phyloP scores from a whole-genome alignment of 2,113 vertebrate species.

The Probosciger aterrimus region DNA sequence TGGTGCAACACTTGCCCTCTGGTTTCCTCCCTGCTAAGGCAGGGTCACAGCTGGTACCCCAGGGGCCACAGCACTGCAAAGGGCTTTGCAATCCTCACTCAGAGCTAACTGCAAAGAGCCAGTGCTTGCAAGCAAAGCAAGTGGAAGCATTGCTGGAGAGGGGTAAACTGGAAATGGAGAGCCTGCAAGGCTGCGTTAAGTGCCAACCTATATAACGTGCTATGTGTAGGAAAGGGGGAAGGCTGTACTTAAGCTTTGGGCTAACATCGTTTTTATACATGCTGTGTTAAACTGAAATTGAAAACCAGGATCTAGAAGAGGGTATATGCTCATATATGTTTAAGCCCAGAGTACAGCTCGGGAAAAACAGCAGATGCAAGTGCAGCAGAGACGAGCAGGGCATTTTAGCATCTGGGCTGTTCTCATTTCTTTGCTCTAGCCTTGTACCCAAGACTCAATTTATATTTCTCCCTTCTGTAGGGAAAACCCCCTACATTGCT shows the following conservation, averaged over 20 bases:
- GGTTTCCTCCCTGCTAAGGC: conserved; percentile 36
- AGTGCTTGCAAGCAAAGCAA: not conserved
- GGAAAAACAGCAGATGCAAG: not conserved
- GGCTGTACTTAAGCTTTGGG: not conserved
- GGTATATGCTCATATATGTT: not conserved
- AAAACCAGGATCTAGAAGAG: not conserved
- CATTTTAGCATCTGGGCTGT: not conserved
- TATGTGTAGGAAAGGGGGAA: not conserved
- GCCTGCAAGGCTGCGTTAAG: not conserved
- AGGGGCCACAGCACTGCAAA: rapidly evolving
- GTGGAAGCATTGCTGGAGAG: not conserved
- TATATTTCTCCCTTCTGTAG: not conserved
- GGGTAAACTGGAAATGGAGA: not conserved
- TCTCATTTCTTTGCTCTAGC: not conserved
- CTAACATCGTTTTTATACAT: not conserved
- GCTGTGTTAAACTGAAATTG: not conserved
- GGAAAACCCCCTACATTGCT: not conserved
- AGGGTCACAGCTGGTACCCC: not conserved
- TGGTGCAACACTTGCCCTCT: not conserved
- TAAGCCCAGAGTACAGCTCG: rapidly evolving
- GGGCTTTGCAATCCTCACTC: not conserved
- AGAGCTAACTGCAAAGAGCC: not conserved
- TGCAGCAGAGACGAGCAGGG: not conserved
- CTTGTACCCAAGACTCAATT: not conserved
- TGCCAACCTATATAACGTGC: not conserved